Evolutionary conservation across 2,113 vertebrate genomes (phyloP), one percentile per base, ranked within the genome.

Genomic region (Syngnathus scovelli): DNA sequence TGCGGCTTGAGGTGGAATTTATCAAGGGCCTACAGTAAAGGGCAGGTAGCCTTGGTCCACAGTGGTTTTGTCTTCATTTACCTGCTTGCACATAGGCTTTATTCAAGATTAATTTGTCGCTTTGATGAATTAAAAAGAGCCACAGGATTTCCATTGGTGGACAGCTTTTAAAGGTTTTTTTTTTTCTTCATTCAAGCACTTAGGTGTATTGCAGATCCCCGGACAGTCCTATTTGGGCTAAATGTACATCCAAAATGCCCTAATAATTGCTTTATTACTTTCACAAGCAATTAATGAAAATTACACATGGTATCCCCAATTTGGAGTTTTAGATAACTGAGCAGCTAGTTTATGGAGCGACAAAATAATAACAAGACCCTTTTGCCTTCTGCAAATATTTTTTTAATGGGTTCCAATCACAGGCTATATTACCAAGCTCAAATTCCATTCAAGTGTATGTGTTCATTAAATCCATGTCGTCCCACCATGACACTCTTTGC

Each of bases 101-200:
- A 84, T 79, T 87, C 83, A 75, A 69, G 85, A 85, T 89, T 90
- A 86, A 90, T 90, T 85, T 86, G 76, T 80, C 60, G 77, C 89
- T 91, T 85, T 90, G 88, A 85, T 85, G 86, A 83, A 86, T 88
- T 89, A 88, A 89, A 89, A 89, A 84, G 84, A 83, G 80, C 72
- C 77, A 69, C 68, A 81, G 78, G 79, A 80, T 79, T 82, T 81
- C 74, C 76, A 77, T 79, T 87, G 83, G 85, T 87, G 78, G 83
- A 83, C 0, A 21, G 64, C 68, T 85, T 46, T 82, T 86, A 87
- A 86, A 87, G 83, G 76, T n/a, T n/a, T n/a, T n/a, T n/a, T n/a
- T 91, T 91, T 90, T 90, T 90, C 88, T 90, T 92, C 88, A 91
- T 92, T 89, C 87, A 82, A 88, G 90, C 89, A 91, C 89, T 92